Evolutionary conservation across 2,113 vertebrate species (phyloP), one percentile per base, ranked within the genome.

Genomic region (Colinus virginianus): DNA sequence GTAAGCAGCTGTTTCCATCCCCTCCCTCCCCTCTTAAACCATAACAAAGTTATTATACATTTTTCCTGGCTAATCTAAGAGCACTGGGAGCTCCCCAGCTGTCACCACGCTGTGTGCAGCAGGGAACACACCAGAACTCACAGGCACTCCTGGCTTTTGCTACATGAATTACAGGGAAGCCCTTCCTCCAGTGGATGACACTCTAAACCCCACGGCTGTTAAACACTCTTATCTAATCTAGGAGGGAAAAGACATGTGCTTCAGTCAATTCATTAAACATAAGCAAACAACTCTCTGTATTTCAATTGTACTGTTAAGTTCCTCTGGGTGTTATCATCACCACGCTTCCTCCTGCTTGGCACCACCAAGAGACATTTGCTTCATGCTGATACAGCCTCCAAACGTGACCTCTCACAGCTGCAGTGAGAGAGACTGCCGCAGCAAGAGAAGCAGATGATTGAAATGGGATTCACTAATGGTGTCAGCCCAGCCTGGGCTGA

Each of bases 1-100:
- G 81, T 69, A 43, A 58, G 88, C 88, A 93, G 90, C 88, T 93
- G 83, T 15, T 93, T 87, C 43, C 16, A 46, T 74, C 90, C 64
- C 79, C 77, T 91, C 64, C 79, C 43, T 91, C 26, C 48, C 79
- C 43, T 85, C 77, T 42, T 2, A 67, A 79, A 36, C 49, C 64
- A 17, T 4, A 68, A n/a, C 64, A 67, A 63, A 84, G 53, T 12
- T 38, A 83, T 74, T n/a, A 68, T 59, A 83, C 34, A 19, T 90
- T 85, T 70, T 63, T 58, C 81, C 78, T 49, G 72, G 66, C 77
- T 86, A 63, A 87, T 30, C 49, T 84, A 76, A 55, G 71, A 84
- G 74, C 63, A 17, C 59, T 77, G 68, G 78, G 75, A 85, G 64
- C 4, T 58, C 78, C 90, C 71, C 78, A 96, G 90, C 84, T 80